Evolutionary conservation across 2,113 vertebrate species (phyloP).

Genomic region (Puntigrus tetrazona): DNA sequence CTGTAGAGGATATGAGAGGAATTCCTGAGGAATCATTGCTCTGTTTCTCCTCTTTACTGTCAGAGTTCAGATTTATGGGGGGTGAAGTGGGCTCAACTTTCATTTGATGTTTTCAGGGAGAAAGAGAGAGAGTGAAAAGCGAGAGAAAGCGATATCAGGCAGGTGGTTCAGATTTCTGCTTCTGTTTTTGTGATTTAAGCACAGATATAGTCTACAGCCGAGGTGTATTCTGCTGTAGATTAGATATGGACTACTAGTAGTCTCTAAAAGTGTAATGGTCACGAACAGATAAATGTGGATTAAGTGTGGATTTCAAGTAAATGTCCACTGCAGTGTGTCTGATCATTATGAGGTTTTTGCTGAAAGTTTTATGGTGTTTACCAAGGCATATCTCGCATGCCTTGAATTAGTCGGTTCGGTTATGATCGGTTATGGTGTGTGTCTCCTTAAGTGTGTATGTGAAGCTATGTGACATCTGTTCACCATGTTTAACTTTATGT

Average conservation of each 20-base stretch:
- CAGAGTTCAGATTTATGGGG: slow-evolving; percentile 38
- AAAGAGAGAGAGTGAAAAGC: neutral
- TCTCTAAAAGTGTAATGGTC: neutral
- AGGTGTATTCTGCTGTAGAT: neutral
- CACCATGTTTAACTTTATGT: slow-evolving; percentile 7
- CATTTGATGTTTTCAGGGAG: slow-evolving; percentile 43
- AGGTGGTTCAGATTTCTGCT: slow-evolving; percentile 34
- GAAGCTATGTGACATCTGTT: neutral
- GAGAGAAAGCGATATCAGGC: slow-evolving; percentile 28
- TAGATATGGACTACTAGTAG: neutral
- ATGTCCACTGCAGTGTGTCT: neutral
- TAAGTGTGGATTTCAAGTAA: neutral
- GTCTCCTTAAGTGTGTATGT: neutral
- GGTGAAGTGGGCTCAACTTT: slow-evolving; percentile 34
- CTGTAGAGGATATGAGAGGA: slow-evolving; percentile 37
- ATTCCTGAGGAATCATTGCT: slow-evolving; percentile 41
- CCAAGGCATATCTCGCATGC: neutral
- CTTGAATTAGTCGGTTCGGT: neutral
- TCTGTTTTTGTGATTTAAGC: slow-evolving; percentile 33
- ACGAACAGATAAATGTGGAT: neutral
- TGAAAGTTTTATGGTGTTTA: neutral
- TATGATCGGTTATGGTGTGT: neutral
- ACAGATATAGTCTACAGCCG: neutral
- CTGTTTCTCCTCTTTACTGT: neutral
- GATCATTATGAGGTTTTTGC: neutral